Evolutionary conservation across 2,797 vertebrate genomes (phyloP).

Genomic region (Sebastes itinus): DNA sequence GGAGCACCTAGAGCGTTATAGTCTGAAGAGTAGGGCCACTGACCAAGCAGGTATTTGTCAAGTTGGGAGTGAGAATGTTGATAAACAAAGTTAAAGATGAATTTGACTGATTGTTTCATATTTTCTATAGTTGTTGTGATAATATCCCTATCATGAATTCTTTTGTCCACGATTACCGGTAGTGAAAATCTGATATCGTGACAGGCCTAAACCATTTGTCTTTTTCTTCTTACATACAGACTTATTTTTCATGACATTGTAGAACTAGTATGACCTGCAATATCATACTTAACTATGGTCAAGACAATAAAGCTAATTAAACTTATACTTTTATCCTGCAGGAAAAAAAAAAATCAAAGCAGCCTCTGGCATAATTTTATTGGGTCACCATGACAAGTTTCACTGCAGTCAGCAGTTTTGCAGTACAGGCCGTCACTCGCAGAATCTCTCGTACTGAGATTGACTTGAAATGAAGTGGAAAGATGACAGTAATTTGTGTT

Average conservation of each 20-base stretch:
- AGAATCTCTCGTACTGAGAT: constrained; percentile 19
- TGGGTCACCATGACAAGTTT: constrained; percentile 52
- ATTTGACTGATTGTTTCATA: too few species aligned
- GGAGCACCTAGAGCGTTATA: too few species aligned
- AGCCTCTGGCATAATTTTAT: constrained; percentile 20
- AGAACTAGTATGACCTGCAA: not conserved
- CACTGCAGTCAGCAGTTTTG: constrained; percentile 49
- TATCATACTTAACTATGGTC: not conserved
- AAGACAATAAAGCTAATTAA: not conserved
- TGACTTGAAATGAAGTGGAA: constrained; percentile 25
- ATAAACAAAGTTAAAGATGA: too few species aligned
- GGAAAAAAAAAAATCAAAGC: not conserved
- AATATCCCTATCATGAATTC: too few species aligned
- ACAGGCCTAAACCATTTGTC: not conserved
- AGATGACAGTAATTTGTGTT: constrained; percentile 20
- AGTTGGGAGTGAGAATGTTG: too few species aligned
- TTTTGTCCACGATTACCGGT: too few species aligned
- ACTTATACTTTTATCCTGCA: constrained; percentile 4
- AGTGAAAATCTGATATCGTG: too few species aligned
- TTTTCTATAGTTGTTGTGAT: too few species aligned
- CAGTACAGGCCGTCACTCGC: constrained; percentile 9
- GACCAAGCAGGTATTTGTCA: too few species aligned
- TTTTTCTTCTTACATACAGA: not conserved
- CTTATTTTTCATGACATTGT: not conserved
- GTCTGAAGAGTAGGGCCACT: too few species aligned